These are phyloP conservation scores for Opisthocomus hoazin DNA, from an alignment of 2,113 vertebrate species.

Conservation along the genomic window DNA sequence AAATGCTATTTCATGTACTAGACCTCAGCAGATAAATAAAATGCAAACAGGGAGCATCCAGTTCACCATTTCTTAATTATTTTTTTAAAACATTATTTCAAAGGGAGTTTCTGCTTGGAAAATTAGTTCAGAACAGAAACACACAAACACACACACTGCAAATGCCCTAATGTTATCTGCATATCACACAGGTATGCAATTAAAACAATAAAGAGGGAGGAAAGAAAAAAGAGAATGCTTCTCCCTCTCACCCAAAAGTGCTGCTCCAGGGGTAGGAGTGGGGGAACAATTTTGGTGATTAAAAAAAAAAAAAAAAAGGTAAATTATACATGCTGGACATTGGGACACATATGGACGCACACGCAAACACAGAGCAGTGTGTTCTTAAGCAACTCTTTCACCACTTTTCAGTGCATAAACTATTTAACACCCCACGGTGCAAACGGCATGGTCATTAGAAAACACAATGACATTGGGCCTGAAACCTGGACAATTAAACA, in stretches of 20 bases:
- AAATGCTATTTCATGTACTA: slow-evolving; percentile 49
- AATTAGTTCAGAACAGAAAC: slow-evolving; percentile 59
- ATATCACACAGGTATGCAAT: slow-evolving; percentile 66
- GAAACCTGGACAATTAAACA: slow-evolving; percentile 9
- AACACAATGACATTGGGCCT: background rate
- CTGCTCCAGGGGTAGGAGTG: slow-evolving; percentile 60
- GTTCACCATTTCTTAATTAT: slow-evolving; percentile 16
- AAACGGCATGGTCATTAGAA: slow-evolving; percentile 10
- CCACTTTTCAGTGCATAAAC: slow-evolving; percentile 52
- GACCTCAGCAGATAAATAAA: slow-evolving; percentile 60
- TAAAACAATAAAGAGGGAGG: slow-evolving; percentile 34
- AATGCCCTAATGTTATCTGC: slow-evolving; percentile 60
- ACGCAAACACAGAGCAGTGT: slow-evolving; percentile 38
- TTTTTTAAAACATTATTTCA: slow-evolving; percentile 36
- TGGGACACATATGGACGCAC: background rate
- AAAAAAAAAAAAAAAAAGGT: slow-evolving; percentile 15
- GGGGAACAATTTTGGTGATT: slow-evolving; percentile 20
- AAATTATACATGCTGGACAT: slow-evolving; percentile 46
- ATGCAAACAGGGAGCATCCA: slow-evolving; percentile 55
- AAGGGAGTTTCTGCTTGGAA: slow-evolving; percentile 65
- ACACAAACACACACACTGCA: slow-evolving; percentile 52
- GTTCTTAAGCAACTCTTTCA: slow-evolving; percentile 32
- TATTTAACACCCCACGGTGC: slow-evolving; percentile 18
- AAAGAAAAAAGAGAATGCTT: slow-evolving; percentile 32
- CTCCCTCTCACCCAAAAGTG: slow-evolving; percentile 71